Evolutionary conservation across 2,797 vertebrate species (phyloP), one percentile per base, ranked within the genome.

Genomic region (Antennarius maculatus): DNA sequence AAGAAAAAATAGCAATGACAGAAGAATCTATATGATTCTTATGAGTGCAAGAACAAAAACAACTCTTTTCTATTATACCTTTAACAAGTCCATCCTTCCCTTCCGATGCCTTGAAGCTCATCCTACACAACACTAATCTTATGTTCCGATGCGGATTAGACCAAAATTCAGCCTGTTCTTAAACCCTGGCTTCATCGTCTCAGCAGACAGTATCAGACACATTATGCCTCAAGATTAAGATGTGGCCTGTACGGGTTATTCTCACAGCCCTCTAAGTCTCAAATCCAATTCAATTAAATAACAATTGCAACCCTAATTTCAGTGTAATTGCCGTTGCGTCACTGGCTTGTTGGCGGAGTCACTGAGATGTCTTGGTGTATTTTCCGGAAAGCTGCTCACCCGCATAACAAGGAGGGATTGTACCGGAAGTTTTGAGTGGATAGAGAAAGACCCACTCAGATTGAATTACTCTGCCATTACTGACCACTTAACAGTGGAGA

Each of bases 381-480:
- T 86, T 90, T 87, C 80, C 81, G 68, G 86, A 89, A 90, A 86
- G 80, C 76, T 75, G 57, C 75, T 71, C 73, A 52, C 74, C 85
- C 84, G 23, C 81, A 86, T 83, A 81, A 85, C 79, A 81, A 80
- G 70, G 61, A 81, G 63, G 55, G 49, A 81, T 88, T 80, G 85
- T 86, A 78, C 87, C 77, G 89, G 91, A 92, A 83, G 87, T 92
- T 91, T 91, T 87, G 84, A 89, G 82, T 81, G 81, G 81, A 87
- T 70, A 50, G 86, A 89, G 81, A 77, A 84, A 90, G 83, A 84
- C 83, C 82, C 74, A 71, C 76, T 82, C 23, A 52, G 85, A 91
- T 92, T 89, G 79, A 90, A 90, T 92, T 92, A 91, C 83, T 80
- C 80, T 78, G 80, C 89, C 91, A 92, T 91, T 91, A 91, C 88